Evolutionary conservation across 2,888 invertebrate species (phyloP), one percentile per base, ranked within the genome.

Genomic region (Tetheella fluctuosa): DNA sequence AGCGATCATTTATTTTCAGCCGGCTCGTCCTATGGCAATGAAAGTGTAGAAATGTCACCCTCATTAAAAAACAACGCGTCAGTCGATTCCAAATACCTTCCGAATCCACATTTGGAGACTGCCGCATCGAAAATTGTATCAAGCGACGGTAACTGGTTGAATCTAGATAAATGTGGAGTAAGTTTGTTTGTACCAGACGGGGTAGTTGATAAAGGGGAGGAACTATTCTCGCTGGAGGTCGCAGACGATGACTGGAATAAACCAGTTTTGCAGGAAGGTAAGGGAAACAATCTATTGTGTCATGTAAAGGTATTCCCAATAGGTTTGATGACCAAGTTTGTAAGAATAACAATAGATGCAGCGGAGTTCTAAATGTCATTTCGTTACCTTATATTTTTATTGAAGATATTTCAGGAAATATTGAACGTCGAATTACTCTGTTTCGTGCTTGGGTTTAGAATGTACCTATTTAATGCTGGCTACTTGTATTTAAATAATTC

Each of bases 231-330:
- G 73, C 91, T 99, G 67, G 97, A 98, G 68, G 96, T 98, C 61
- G 95, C 98, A 58, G 96, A 97, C 80, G 98, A 99, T 81, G 98
- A 98, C 83, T 96, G 97, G 89, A 98, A 97, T 85, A 94, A 97
- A 77, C 98, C 98, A 48, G 95, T 95, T 84, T 91, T 98, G 71
- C 95, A 95, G 82, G 97, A 96, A 94, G 94, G 96, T 85, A 78
- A 79, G 70, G 57, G 34, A 58, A 58, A 58, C 30, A 42, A 25
- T 10, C n/a, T 48, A n/a, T 30, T 13, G 5, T 30, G 8, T 8
- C 6, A 30, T 8, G n/a, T 48, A n/a, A n/a, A n/a, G n/a, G 60
- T 62, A 60, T 62, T 62, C 59, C 60, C 37, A 34, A 60, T 67
- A 63, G 59, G 59, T 58, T 34, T 62, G 59, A 52, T 66, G 64